Conservation (phyloP, 2,113 vertebrate genomes). For the Lota lota region DNA sequence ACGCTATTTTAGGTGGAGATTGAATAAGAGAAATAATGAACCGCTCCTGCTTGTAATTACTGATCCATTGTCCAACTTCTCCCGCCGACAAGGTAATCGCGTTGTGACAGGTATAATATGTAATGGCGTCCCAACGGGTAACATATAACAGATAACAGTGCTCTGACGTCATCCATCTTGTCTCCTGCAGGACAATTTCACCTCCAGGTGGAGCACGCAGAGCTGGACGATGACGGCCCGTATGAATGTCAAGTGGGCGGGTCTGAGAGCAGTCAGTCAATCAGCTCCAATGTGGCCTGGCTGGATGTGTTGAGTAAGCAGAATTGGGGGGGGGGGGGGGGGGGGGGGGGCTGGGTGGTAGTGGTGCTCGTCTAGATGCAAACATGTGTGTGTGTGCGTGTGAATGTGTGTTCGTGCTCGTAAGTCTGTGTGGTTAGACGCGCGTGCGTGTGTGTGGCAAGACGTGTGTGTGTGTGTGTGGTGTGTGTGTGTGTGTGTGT, state of each 20-base stretch:
- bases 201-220: constrained; percentile 65
- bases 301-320: constrained; percentile 69
- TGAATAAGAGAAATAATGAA: constrained; percentile 11
- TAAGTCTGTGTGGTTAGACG: no score
- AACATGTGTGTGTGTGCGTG: not conserved
- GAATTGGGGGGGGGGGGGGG: constrained; percentile 11
- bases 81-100: constrained; percentile 14
- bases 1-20: constrained; percentile 14
- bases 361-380: constrained; percentile 11
- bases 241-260: constrained; percentile 74
- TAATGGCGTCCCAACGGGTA: no score
- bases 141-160: no score
- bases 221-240: constrained; percentile 67
- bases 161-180: no score
- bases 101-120: not conserved
- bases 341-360: no score
- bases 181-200: constrained; percentile 66
- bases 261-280: constrained; percentile 61
- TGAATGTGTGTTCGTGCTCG: no score
- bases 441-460: no score
- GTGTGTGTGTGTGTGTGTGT: no score
- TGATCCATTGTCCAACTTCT: constrained; percentile 20
- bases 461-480: no score
- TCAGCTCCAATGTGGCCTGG: constrained; percentile 57
- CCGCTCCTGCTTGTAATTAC: constrained; percentile 21